Percentiles rank a stretch among this genome's conserved stretches.
These are phyloP conservation scores for Rhingia campestris DNA, from an alignment of 2,888 invertebrate species.

Conservation along the genomic window DNA sequence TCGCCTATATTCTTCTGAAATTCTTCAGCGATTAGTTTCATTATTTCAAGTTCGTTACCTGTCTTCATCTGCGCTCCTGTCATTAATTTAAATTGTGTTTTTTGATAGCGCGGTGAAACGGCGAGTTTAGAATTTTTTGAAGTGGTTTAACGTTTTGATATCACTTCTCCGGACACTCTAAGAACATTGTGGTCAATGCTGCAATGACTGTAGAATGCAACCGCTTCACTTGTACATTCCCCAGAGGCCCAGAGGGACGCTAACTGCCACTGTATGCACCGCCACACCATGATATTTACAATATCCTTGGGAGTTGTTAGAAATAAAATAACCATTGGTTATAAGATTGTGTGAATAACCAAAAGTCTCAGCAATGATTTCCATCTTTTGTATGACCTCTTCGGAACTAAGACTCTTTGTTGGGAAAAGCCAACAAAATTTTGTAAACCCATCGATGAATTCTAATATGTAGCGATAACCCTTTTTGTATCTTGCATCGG, in stretches of 20 bases:
- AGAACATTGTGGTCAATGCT: constrained; percentile 45
- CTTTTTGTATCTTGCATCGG: too few species aligned
- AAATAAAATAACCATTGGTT: constrained; percentile 50
- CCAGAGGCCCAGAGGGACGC: too few species aligned
- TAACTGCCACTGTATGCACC: constrained; percentile 41
- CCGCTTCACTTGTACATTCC: constrained; percentile 66
- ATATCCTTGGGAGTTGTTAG: constrained; percentile 49
- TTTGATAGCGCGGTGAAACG: constrained; percentile 66
- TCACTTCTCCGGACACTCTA: constrained; percentile 75
- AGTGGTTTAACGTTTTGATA: constrained; percentile 73
- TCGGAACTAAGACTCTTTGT: constrained; percentile 53
- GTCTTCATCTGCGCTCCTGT: constrained; percentile 61
- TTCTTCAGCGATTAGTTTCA: too few species aligned
- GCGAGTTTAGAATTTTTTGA: constrained; percentile 64
- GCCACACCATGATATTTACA: constrained; percentile 47
- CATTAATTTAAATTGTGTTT: constrained; percentile 75
- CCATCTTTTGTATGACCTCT: constrained; percentile 60
- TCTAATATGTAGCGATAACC: constrained; percentile 78
- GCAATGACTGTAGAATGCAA: constrained; percentile 31
- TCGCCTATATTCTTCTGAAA: too few species aligned
- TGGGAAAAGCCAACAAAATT: constrained; percentile 75
- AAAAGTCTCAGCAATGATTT: constrained; percentile 48
- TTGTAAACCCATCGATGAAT: constrained; percentile 78
- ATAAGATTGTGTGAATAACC: constrained; percentile 55
- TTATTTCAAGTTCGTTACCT: constrained; percentile 9